Evolutionary conservation across 1,140 invertebrate species (phyloP).

Genomic region (Drosophila repletoides): DNA sequence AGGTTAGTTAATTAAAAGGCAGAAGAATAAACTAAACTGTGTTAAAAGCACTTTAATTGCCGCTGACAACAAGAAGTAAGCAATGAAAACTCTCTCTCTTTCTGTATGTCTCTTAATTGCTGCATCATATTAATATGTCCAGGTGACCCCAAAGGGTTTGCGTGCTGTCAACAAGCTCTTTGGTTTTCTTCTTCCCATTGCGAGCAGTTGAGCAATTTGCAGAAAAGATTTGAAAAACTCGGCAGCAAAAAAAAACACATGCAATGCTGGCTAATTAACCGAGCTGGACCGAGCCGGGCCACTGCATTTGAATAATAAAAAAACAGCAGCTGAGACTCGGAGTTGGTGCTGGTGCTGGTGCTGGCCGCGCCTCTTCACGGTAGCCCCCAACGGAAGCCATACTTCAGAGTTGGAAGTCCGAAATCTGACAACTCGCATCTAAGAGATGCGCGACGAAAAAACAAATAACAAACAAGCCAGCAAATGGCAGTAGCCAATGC

Average conservation of each 20-base stretch:
- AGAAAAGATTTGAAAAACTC: conserved; percentile 41
- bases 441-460: conserved; percentile 59
- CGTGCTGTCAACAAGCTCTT: conserved; percentile 46
- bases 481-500: conserved; percentile 38
- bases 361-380: conserved; percentile 49
- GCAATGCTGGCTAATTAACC: conserved; percentile 75
- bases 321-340: conserved; percentile 23
- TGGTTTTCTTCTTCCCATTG: conserved; percentile 14
- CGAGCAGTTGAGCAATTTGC: conserved; percentile 35
- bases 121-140: conserved; percentile 32
- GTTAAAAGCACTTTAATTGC: conserved; percentile 28
- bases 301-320: conserved; percentile 51
- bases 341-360: conserved; percentile 6
- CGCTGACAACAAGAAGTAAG: conserved; percentile 11
- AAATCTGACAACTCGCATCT: conserved; percentile 78
- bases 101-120: too few species aligned
- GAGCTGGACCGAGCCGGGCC: conserved; percentile 38
- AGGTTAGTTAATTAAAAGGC: background rate
- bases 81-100: conserved; percentile 23
- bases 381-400: conserved; percentile 78
- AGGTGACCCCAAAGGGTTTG: conserved; percentile 44
- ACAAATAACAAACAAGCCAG: conserved; percentile 9
- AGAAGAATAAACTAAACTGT: conserved; percentile 6
- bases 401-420: conserved; percentile 60
- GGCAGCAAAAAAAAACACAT: conserved; percentile 59